Base-by-base conservation (phyloP, 2,888 invertebrate genomes). In the Deilephila porcellus region DNA sequence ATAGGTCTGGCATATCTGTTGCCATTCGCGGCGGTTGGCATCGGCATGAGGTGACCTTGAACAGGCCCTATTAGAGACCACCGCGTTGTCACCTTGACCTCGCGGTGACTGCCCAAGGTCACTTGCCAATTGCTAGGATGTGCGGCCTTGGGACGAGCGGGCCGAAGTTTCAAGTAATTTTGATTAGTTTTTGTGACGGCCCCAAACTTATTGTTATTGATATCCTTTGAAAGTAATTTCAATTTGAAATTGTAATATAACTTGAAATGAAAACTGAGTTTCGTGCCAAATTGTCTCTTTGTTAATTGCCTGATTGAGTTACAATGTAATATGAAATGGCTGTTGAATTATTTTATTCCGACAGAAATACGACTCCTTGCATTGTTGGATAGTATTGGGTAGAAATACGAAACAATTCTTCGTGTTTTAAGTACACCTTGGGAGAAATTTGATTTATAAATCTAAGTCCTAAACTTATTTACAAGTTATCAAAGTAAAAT, bases 81-180 rank as follows among this genome's bases (percentile, higher is more conserved):
- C 82, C 81, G 77, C 76, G 82, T 72, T 77, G 81, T 82, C 82
- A 84, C 88, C 89, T 86, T 88, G 88, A 90, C 89, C 90, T 85
- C 77, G 71, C 76, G 78, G 73, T 78, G 79, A 77, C 77, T 74
- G 77, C 74, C 75, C 82, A 85, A 87, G 90, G 90, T 89, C 87
- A 88, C 81, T 85, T 84, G 80, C 83, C 71, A 45, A 70, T 52
- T 25, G 52, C 59, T 60, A 64, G 62, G 59, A 45, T 70, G 75
- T 76, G 59, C 45, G 75, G 77, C 77, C 71, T 71, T 60, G 60
- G 63, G 71, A 74, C 60, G 63, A 67, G 74, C 73, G 74, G 37
- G 32, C 2, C 25, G 25, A n/a, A 63, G 34, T 63, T 63, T n/a
- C 34, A 37, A 63, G 29, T 45, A 52, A 59, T 73, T 73, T 45